A percentile compares a stretch with the other conserved stretches of the same genome.
These are phyloP conservation scores for Fistularia commersonii DNA, from an alignment of 2,797 vertebrate genomes.

Conservation along the genomic window DNA sequence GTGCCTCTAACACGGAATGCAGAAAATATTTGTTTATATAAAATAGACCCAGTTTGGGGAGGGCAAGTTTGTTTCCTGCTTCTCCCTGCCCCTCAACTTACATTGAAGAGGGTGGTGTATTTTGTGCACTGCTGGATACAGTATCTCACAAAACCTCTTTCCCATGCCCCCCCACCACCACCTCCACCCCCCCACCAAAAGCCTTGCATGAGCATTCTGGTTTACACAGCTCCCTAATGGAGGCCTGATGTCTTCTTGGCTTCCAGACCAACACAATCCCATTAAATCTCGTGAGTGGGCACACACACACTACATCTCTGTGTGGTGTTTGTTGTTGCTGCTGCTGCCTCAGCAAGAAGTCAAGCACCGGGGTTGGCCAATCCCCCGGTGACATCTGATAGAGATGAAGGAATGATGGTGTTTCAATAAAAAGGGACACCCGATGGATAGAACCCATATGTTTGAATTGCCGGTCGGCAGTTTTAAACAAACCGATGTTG, in stretches of 20 bases:
- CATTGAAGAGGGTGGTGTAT: too few species aligned
- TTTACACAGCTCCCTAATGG: slow-evolving; percentile 62
- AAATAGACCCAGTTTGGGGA: too few species aligned
- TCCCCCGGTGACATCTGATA: slow-evolving; percentile 39
- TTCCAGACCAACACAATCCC: slow-evolving; percentile 61
- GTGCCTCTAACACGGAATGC: too few species aligned
- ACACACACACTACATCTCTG: slow-evolving; percentile 33
- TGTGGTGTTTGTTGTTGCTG: slow-evolving; percentile 33
- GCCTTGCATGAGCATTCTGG: slow-evolving; percentile 30
- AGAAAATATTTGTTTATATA: too few species aligned
- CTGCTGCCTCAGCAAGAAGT: slow-evolving; percentile 60
- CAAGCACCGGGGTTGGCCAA: slow-evolving; percentile 28
- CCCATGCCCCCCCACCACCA: not conserved
- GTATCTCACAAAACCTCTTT: too few species aligned
- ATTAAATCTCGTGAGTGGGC: slow-evolving; percentile 65
- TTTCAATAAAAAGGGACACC: slow-evolving; percentile 6
- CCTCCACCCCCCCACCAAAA: slow-evolving; percentile 18
- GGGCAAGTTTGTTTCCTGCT: too few species aligned
- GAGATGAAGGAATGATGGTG: slow-evolving; percentile 26
- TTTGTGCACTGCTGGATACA: too few species aligned
- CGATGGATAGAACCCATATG: not conserved
- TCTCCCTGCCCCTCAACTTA: too few species aligned
- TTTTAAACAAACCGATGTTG: not conserved
- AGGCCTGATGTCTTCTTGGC: slow-evolving; percentile 69
- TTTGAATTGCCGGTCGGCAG: not conserved